Conservation (phyloP, 2,888 invertebrate species). For the Leptarthrus brevirostris region DNA sequence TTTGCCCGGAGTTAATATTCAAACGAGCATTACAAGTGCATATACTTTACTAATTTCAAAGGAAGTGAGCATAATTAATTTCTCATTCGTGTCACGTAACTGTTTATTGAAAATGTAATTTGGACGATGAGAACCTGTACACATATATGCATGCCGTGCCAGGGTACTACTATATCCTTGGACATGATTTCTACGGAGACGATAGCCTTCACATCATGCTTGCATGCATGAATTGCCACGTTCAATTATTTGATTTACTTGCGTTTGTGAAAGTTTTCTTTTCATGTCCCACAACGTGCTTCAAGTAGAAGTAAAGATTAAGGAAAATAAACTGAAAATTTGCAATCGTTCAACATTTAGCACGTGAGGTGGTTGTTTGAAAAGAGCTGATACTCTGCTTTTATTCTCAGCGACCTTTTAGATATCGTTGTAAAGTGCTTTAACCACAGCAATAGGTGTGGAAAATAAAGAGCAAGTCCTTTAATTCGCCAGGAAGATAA, state of each 20-base stretch:
- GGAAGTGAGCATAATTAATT: too few species aligned
- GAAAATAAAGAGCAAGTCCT: too few species aligned
- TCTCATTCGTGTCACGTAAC: background rate
- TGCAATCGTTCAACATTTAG: background rate
- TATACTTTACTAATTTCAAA: too few species aligned
- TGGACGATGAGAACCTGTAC: background rate
- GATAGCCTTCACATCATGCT: background rate
- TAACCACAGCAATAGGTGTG: too few species aligned
- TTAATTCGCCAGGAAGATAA: too few species aligned
- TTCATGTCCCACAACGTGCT: background rate
- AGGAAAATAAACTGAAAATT: background rate
- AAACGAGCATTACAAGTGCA: too few species aligned
- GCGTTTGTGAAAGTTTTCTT: background rate
- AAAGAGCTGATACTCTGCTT: too few species aligned
- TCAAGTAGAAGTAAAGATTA: background rate
- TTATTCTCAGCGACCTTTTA: too few species aligned
- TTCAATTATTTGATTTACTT: background rate
- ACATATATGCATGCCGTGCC: background rate
- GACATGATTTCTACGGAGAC: too few species aligned
- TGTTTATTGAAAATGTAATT: background rate
- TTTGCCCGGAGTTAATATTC: too few species aligned
- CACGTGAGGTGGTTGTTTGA: background rate
- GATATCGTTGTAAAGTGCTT: too few species aligned
- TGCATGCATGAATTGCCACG: background rate
- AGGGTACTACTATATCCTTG: background rate